Base-by-base conservation (phyloP, 2,888 invertebrate genomes). In the Machimus rusticus region DNA sequence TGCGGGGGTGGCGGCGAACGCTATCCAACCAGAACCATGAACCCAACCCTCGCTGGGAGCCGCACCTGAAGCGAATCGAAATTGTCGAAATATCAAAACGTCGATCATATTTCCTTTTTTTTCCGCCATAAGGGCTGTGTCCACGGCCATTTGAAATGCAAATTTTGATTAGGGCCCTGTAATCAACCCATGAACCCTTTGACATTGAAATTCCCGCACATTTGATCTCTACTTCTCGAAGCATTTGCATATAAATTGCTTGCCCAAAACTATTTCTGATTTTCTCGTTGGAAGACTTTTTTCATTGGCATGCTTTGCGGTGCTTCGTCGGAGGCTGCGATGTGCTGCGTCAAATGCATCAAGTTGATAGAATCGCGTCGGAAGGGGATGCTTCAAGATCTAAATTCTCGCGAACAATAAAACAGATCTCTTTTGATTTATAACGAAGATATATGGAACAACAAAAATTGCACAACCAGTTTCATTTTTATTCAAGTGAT, bases 241-340 rank as follows among this genome's bases (percentile, higher is more conserved):
- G n/a, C 51, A 86, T 86, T 86, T 86, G 86, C 86, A 86, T 86
- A 86, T 86, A 86, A 86, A 86, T 86, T 86, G 86, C 86, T 86
- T 86, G 55, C 55, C 57, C 23, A 84, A 84, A 84, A 84, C 84
- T 84, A 84, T 74, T 84, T 66, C 66, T 84, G 84, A 84, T 74
- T 57, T 84, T 57, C 43, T 66, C 84, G 37, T 55, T 81, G 51
- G 66, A 23, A 37, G 66, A 23, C 66, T 82, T 84, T 82, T 84
- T 84, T 43, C 84, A 84, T 84, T 84, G 74, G 57, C 37, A 66
- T 84, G 84, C 74, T 74, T 19, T 37, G 23, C 66, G 28, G 66
- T 12, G 12, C 66, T 28, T 28, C 9, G 12, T 12, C 23, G 28
- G 12, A 66, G 66, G 66, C 28, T 9, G 66, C 66, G 66, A 66